Conservation (phyloP, 2,113 vertebrate species). For the Henicopernis longicauda region DNA sequence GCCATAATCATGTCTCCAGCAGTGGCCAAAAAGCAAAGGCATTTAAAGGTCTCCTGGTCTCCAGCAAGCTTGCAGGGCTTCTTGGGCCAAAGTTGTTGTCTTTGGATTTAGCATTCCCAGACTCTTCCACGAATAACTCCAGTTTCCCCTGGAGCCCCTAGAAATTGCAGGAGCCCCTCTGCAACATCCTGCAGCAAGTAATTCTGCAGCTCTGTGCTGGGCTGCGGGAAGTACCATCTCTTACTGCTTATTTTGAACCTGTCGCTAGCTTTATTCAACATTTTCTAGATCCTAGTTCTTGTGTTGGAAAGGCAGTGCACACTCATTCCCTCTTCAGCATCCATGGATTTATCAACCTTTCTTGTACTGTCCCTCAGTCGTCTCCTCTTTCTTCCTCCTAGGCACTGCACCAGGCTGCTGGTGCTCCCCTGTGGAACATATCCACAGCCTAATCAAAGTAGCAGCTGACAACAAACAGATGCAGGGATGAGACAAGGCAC, state of each 20-base stretch:
- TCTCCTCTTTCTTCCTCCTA: neutral
- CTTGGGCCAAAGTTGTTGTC: neutral
- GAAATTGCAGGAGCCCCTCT: neutral
- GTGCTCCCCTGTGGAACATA: neutral
- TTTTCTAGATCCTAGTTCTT: neutral
- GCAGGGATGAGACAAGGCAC: neutral
- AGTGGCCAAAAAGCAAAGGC: neutral
- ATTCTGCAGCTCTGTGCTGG: neutral
- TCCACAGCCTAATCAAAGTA: neutral
- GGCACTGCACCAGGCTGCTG: neutral
- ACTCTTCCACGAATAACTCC: neutral
- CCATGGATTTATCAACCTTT: neutral
- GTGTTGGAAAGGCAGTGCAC: neutral
- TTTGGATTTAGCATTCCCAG: neutral
- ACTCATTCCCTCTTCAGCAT: neutral
- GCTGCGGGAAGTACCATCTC: neutral
- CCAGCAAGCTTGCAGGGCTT: neutral
- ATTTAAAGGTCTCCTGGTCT: neutral
- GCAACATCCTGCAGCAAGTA: neutral
- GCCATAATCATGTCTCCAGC: neutral
- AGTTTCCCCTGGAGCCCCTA: neutral
- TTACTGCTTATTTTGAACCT: neutral
- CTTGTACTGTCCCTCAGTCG: rapidly evolving
- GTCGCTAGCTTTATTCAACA: neutral
- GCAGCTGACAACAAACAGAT: neutral